Percentiles rank a stretch among this genome's conserved stretches.
Evolutionary conservation across 2,797 vertebrate species (phyloP).

Genomic region (Cottoperca gobio): DNA sequence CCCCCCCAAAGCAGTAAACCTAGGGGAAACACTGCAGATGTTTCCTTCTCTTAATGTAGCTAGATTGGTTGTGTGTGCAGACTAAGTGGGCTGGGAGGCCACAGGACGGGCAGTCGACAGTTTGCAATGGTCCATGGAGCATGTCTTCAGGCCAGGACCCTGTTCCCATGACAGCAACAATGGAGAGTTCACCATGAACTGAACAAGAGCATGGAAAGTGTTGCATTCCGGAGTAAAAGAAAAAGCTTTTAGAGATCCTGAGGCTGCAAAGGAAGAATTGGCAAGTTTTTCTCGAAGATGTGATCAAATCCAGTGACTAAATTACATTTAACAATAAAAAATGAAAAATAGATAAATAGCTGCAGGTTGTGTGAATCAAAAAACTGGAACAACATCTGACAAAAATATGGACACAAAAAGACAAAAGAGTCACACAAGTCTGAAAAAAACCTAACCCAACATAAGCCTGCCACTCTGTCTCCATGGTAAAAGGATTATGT

Average conservation of each 20-base stretch:
- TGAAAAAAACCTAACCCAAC: slow-evolving; percentile 7
- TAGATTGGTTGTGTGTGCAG: slow-evolving; percentile 24
- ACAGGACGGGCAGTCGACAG: slow-evolving; percentile 45
- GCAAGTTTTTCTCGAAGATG: neutral
- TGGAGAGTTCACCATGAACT: slow-evolving; percentile 37
- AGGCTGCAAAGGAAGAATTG: neutral
- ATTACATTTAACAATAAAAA: neutral
- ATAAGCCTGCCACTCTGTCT: slow-evolving; percentile 35
- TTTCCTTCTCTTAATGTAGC: slow-evolving; percentile 27
- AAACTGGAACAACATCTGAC: neutral
- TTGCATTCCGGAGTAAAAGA: slow-evolving; percentile 14
- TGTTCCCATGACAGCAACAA: slow-evolving; percentile 48
- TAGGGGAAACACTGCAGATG: too few relatives aligned
- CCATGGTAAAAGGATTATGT: slow-evolving; percentile 49
- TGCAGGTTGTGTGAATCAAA: neutral
- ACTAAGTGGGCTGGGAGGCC: slow-evolving; percentile 37
- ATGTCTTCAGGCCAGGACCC: slow-evolving; percentile 50
- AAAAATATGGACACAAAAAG: neutral
- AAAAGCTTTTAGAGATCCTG: neutral
- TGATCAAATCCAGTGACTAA: neutral
- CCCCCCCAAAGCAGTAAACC: too few relatives aligned
- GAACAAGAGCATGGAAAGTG: slow-evolving; percentile 34
- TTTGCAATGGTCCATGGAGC: slow-evolving; percentile 50
- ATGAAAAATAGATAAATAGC: neutral
- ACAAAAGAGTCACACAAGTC: neutral